A percentile compares a stretch with the other conserved stretches of the same genome.
Evolutionary conservation across 2,113 vertebrate species (phyloP).

Genomic region (Craseonycteris thonglongyai): DNA sequence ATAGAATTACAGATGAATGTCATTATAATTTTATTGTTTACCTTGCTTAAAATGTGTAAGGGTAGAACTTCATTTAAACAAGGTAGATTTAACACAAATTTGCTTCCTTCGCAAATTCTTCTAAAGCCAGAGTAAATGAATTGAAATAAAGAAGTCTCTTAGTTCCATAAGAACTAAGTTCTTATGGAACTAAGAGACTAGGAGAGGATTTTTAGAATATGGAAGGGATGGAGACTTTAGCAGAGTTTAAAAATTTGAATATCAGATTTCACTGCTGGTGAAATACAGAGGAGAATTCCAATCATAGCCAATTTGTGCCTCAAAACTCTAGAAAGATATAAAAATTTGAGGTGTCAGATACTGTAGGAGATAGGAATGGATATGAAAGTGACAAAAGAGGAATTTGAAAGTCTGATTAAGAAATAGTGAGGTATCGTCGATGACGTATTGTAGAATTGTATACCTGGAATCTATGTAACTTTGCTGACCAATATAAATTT

Average conservation of each 20-base stretch:
- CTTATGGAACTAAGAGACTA: not conserved
- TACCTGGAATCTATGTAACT: no score
- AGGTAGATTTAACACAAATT: not conserved
- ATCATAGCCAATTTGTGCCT: not conserved
- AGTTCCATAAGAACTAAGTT: no score
- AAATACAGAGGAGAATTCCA: not conserved
- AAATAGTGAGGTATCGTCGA: not conserved
- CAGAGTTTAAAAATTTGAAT: not conserved
- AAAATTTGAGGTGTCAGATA: not conserved
- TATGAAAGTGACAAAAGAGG: not conserved
- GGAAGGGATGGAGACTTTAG: not conserved
- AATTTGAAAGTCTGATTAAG: not conserved
- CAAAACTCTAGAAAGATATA: not conserved
- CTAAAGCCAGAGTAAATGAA: constrained; percentile 5
- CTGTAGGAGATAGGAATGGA: not conserved
- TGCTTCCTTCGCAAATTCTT: constrained; percentile 5
- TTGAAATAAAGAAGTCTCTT: constrained; percentile 21
- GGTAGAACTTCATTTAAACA: not conserved
- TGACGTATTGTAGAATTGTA: no score
- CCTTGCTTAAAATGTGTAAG: not conserved
- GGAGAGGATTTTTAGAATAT: not conserved
- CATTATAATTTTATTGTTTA: constrained; percentile 15
- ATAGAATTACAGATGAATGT: constrained; percentile 2
- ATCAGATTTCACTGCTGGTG: not conserved
- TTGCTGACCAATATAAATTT: no score